Evolutionary conservation across 2,113 vertebrate species (phyloP).

Genomic region (Carettochelys insculpta): DNA sequence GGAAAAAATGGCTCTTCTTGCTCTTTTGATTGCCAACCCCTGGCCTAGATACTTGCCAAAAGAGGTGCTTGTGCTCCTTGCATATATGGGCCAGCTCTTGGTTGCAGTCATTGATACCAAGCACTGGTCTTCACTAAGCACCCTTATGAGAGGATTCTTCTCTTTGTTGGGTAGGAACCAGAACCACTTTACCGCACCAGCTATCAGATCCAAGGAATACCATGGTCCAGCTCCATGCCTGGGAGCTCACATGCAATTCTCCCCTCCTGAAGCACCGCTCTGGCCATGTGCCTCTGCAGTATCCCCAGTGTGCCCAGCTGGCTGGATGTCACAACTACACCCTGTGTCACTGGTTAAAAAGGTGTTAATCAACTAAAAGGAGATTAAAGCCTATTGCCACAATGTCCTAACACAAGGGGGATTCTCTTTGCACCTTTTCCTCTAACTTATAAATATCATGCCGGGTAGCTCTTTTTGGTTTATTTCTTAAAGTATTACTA

Average conservation of each 20-base stretch:
- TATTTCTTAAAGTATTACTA: neutral
- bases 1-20: no score
- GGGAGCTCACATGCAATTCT: fast-evolving
- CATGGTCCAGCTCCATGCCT: fast-evolving
- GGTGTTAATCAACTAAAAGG: neutral
- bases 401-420: neutral
- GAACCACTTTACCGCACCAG: fast-evolving
- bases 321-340: neutral
- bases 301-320: neutral
- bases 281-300: fast-evolving
- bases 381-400: fast-evolving
- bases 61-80: neutral
- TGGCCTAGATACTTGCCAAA: neutral
- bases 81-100: neutral
- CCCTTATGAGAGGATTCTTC: neutral
- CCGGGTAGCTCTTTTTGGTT: neutral
- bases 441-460: neutral
- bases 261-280: fast-evolving
- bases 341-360: neutral
- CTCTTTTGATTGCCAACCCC: no score
- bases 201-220: neutral
- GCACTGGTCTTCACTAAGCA: neutral
- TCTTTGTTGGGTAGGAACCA: neutral
- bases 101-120: neutral
- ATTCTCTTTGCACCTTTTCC: neutral